Evolutionary conservation across 2,113 vertebrate genomes (phyloP), one percentile per base, ranked within the genome.

Genomic region (Microcebus griseorufus): DNA sequence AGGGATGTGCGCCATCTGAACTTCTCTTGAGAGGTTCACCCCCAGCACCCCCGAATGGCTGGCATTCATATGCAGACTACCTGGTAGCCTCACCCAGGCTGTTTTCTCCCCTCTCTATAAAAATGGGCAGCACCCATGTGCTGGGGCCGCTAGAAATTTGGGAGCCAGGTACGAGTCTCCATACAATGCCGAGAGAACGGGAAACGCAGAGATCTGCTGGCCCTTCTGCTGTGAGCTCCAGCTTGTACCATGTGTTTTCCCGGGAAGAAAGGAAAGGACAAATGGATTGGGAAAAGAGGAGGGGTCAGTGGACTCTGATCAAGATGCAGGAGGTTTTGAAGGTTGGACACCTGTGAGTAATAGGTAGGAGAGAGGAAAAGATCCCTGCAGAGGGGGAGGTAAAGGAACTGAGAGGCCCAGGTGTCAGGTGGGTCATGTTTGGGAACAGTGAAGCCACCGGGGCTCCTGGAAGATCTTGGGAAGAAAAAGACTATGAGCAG

Each of bases 91-190:
- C 39, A 58, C 9, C 25, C 58, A 62, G 18, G 39, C 75, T 72
- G 29, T 1, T 29, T 7, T n/a, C 5, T 39, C 5, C 3, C 20
- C 65, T 1, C 25, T 58, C 3, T 18, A 4, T 48, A 14, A 70
- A 37, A 78, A 37, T 22, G 22, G 64, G n/a, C n/a, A 39, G 48
- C n/a, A 13, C 34, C 3, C 32, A 18, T 87, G 27, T 73, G 8
- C 17, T 11, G 34, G 27, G 42, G 18, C 6, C 58, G 18, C 9
- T 16, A 32, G 37, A 78, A 73, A 18, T 58, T 18, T 27, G 48
- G 11, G 78, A 17, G 32, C 14, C 34, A 81, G 42, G 11, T 23
- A 17, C 39, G 76, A 32, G 27, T 58, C 32, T 42, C 64, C 34
- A 72, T 37, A 34, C 34, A 55, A 58, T 16, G 34, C 53, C 1